These are phyloP conservation scores for Cyrtodaria siliqua DNA, from an alignment of 2,888 invertebrate genomes.

Conservation along the genomic window DNA sequence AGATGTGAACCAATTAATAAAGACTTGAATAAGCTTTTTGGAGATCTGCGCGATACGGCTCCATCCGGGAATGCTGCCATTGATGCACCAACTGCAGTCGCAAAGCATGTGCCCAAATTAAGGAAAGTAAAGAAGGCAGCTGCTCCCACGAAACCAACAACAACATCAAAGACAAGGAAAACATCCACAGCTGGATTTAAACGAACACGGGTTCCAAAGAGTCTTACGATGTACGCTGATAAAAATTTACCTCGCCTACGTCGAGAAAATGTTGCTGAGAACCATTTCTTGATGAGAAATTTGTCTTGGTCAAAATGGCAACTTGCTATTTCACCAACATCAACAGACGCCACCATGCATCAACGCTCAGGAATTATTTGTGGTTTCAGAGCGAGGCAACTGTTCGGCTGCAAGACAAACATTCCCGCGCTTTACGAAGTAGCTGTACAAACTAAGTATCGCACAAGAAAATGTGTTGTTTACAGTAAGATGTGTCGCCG, in stretches of 20 bases:
- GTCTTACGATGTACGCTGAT: conserved; percentile 8
- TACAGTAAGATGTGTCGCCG: conserved; percentile 57
- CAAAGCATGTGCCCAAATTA: conserved; percentile 3
- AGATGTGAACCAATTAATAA: conserved; percentile 64
- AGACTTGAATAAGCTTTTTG: conserved; percentile 72
- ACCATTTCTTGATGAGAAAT: conserved; percentile 60
- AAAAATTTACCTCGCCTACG: conserved; percentile 38
- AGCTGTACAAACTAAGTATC: conserved; percentile 52
- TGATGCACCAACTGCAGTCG: not conserved
- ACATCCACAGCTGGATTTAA: not conserved
- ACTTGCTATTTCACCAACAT: conserved; percentile 40
- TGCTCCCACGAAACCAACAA: not conserved
- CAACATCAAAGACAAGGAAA: not conserved
- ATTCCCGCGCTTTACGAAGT: conserved; percentile 69
- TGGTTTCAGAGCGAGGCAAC: conserved; percentile 53
- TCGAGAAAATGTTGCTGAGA: conserved; percentile 60
- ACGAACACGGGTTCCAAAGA: not conserved
- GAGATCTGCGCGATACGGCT: conserved; percentile 55
- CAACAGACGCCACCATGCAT: conserved; percentile 13
- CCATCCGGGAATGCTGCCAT: no score
- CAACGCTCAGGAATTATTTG: conserved; percentile 43
- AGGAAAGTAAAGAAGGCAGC: not conserved
- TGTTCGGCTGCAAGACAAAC: conserved; percentile 61
- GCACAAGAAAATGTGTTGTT: conserved; percentile 60
- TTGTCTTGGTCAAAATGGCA: conserved; percentile 67